These are phyloP conservation scores for Tympanuchus pallidicinctus DNA, from an alignment of 2,113 vertebrate species.

Conservation along the genomic window DNA sequence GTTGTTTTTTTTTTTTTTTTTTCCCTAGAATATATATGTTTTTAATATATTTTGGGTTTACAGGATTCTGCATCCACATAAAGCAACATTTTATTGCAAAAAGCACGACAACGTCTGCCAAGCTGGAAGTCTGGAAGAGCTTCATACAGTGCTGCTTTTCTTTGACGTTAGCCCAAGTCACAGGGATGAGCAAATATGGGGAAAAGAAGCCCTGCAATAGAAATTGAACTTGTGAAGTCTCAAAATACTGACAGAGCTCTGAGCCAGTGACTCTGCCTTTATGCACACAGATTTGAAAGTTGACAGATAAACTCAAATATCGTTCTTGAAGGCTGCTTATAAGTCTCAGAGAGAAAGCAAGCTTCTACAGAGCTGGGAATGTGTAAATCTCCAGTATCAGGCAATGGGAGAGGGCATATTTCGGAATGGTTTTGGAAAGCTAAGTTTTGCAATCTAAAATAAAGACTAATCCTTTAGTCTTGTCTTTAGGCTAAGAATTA, in stretches of 20 bases:
- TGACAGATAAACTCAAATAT: not conserved
- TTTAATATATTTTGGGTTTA: not conserved
- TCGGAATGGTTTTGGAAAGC: not conserved
- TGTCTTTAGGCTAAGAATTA: not conserved
- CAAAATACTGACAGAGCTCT: not conserved
- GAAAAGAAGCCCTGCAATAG: not conserved
- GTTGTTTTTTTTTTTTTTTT: not conserved
- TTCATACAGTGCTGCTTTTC: accelerated
- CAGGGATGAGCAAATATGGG: not conserved
- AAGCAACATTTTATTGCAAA: not conserved
- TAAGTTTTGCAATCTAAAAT: not conserved
- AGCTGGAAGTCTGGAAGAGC: not conserved
- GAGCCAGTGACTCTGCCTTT: not conserved
- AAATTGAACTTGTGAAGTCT: not conserved
- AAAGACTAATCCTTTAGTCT: not conserved
- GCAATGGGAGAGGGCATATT: accelerated
- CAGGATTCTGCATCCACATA: not conserved
- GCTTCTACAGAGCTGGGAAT: not conserved
- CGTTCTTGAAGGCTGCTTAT: not conserved
- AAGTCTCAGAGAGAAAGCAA: not conserved
- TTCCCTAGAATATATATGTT: not conserved
- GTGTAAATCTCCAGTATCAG: not conserved
- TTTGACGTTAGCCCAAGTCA: not conserved
- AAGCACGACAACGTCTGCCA: not conserved
- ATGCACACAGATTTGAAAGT: accelerated